phyloP scores from a whole-genome alignment of 2,888 invertebrate species.

The Drosophila dives region DNA sequence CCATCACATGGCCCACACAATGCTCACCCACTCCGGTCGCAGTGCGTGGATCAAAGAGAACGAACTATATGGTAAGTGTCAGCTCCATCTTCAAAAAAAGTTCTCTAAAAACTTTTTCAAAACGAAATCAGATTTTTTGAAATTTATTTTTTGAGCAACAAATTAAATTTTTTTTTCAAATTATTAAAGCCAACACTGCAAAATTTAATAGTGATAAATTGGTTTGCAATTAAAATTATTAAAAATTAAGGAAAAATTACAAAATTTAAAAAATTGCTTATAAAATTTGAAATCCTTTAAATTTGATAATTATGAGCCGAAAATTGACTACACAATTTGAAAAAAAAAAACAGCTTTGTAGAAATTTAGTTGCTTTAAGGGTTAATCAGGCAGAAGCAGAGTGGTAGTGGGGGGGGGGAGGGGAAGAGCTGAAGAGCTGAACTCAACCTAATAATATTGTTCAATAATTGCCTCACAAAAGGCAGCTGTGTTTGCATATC shows the following conservation, averaged over 20 bases:
- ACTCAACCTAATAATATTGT: slow-evolving; percentile 54
- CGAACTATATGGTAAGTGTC: slow-evolving; percentile 84
- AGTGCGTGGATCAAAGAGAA: slow-evolving; percentile 84
- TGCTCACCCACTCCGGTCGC: slow-evolving; percentile 82
- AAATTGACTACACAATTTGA: background rate
- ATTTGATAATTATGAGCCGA: background rate
- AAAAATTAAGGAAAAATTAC: too few species aligned
- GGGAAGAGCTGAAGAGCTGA: slow-evolving; percentile 20
- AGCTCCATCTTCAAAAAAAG: too few species aligned
- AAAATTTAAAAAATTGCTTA: background rate
- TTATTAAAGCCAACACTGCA: background rate
- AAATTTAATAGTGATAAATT: too few species aligned
- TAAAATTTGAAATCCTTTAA: background rate
- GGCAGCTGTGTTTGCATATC: slow-evolving; percentile 76
- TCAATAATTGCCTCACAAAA: slow-evolving; percentile 61
- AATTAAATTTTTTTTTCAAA: background rate
- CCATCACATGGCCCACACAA: slow-evolving; percentile 84
- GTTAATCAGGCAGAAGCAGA: background rate
- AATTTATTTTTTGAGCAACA: background rate
- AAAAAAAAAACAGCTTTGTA: background rate
- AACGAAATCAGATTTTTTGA: background rate
- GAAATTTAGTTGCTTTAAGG: background rate
- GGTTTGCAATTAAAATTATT: too few species aligned
- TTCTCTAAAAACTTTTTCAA: background rate
- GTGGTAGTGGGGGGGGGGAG: background rate